These are phyloP conservation scores for Schlechtendalia chinensis DNA, from an alignment of 1,140 invertebrate genomes.

Conservation along the genomic window DNA sequence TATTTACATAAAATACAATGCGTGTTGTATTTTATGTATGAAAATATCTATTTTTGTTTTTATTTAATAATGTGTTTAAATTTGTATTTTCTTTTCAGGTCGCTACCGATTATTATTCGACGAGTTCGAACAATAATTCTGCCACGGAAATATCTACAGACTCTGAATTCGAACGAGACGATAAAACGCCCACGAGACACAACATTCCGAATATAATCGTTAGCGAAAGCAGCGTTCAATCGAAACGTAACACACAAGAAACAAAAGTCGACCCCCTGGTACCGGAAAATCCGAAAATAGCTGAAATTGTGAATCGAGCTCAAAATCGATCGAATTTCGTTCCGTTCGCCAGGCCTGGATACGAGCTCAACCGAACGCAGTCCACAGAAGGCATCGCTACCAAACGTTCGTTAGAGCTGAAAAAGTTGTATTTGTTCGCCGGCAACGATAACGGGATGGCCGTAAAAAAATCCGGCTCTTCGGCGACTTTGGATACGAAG, in stretches of 20 bases:
- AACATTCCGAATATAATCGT: conserved; percentile 65
- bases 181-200: conserved; percentile 66
- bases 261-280: conserved; percentile 49
- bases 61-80: conserved; percentile 35
- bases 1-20: neutral
- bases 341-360: conserved; percentile 63
- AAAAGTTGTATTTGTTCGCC: conserved; percentile 77
- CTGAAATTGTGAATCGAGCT: conserved; percentile 44
- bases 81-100: conserved; percentile 61
- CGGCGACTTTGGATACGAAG: conserved; percentile 77
- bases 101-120: conserved; percentile 64
- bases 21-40: neutral
- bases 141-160: conserved; percentile 89
- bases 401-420: conserved; percentile 79
- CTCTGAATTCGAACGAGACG: conserved; percentile 84
- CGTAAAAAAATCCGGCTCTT: conserved; percentile 79
- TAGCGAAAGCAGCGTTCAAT: conserved; percentile 68
- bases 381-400: conserved; percentile 83
- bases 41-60: neutral
- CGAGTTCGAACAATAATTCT: conserved; percentile 64
- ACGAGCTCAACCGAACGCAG: conserved; percentile 74
- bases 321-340: conserved; percentile 54
- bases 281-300: conserved; percentile 51
- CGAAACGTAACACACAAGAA: conserved; percentile 56
- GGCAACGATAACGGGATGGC: conserved; percentile 63